Evolutionary conservation across 1,140 invertebrate genomes (phyloP).

Genomic region (Hydropsyche tenuis): DNA sequence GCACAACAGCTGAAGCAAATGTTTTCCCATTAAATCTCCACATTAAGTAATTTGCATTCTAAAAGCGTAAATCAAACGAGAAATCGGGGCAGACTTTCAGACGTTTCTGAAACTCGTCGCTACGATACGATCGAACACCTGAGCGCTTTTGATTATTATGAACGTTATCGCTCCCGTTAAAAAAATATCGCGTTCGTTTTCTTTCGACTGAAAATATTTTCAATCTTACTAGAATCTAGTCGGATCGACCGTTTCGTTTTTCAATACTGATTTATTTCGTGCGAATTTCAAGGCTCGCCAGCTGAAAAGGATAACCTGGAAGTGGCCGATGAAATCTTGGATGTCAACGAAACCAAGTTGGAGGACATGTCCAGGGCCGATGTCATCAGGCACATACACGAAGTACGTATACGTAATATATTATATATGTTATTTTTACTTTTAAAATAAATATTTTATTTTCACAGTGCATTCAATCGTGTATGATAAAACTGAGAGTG

Average conservation of each 20-base stretch:
- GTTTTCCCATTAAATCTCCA: background rate
- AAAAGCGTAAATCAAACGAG: slow-evolving; percentile 1
- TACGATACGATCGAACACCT: background rate
- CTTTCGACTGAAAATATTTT: no score
- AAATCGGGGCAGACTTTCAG: background rate
- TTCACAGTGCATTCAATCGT: slow-evolving; percentile 91
- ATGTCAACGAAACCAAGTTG: slow-evolving; percentile 90
- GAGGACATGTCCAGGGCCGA: slow-evolving; percentile 88
- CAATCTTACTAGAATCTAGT: no score
- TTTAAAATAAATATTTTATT: background rate
- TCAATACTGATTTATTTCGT: background rate
- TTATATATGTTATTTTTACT: background rate
- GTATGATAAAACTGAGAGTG: slow-evolving; percentile 91
- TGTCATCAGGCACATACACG: slow-evolving; percentile 92
- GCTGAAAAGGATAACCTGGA: slow-evolving; percentile 92
- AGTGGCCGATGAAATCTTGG: slow-evolving; percentile 94
- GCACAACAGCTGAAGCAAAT: slow-evolving; percentile 16
- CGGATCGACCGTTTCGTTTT: no score
- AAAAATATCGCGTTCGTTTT: no score
- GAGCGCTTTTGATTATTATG: background rate
- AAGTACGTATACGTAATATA: slow-evolving; percentile 66
- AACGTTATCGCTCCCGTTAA: no score
- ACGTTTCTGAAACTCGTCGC: background rate
- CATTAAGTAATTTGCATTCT: slow-evolving; percentile 3
- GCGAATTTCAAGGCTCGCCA: slow-evolving; percentile 78